Percentiles rank a stretch among this genome's conserved stretches.
These are phyloP conservation scores for Girardia tigrina DNA, from an alignment of 2,888 invertebrate genomes.

Conservation along the genomic window DNA sequence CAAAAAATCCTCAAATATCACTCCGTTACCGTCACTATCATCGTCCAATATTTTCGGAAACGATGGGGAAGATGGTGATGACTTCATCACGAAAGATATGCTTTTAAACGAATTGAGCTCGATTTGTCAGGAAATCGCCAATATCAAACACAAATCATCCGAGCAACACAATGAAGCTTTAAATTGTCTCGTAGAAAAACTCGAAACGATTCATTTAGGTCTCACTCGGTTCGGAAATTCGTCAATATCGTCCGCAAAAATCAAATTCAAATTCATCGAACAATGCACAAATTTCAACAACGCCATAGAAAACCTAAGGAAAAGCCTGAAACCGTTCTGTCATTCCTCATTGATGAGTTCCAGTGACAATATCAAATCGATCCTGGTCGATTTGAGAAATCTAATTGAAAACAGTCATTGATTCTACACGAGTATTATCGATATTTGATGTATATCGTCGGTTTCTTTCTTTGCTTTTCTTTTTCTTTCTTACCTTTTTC, in stretches of 20 bases:
- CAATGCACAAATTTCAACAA: constrained; percentile 20
- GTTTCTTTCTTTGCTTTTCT: too few relatives aligned
- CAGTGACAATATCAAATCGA: neutral
- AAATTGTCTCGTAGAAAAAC: neutral
- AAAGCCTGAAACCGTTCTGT: neutral
- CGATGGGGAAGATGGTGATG: neutral
- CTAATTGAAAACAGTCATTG: neutral
- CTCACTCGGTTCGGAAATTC: neutral
- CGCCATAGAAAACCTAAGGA: neutral
- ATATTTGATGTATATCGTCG: too few relatives aligned
- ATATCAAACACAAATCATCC: neutral
- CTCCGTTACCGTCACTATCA: neutral
- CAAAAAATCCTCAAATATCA: neutral
- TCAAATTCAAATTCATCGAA: constrained; percentile 18
- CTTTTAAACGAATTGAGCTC: neutral
- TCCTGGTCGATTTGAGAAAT: neutral
- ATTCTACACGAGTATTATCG: too few relatives aligned
- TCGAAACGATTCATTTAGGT: neutral
- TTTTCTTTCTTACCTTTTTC: too few relatives aligned
- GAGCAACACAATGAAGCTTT: neutral
- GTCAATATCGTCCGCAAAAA: neutral
- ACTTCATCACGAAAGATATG: neutral
- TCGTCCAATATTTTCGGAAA: neutral
- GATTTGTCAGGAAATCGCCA: neutral
- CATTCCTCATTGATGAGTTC: constrained; percentile 4